These are phyloP conservation scores for Discoglossus pictus DNA, from an alignment of 2,797 vertebrate genomes.

Conservation along the genomic window DNA sequence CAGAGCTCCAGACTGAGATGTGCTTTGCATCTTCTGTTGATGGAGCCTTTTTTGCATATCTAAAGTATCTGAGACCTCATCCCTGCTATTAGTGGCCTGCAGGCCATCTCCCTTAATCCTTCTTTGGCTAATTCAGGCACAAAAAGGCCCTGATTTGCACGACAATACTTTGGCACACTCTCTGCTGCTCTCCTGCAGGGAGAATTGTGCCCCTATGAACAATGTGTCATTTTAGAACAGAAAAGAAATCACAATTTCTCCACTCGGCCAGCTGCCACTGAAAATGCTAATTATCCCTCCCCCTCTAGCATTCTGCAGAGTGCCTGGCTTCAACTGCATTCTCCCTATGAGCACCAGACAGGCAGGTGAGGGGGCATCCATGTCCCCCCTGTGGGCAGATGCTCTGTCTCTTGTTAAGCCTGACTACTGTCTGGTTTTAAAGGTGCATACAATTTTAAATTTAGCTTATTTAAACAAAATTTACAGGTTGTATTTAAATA, in stretches of 20 bases:
- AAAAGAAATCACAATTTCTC: slow-evolving; percentile 49
- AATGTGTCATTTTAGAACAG: slow-evolving; percentile 51
- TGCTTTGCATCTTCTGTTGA: slow-evolving; percentile 25
- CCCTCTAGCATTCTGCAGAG: slow-evolving; percentile 12
- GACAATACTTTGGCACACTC: slow-evolving; percentile 52
- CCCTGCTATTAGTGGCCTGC: slow-evolving; percentile 48
- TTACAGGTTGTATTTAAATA: too few relatives aligned
- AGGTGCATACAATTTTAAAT: slow-evolving; percentile 31
- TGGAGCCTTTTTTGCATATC: slow-evolving; percentile 42
- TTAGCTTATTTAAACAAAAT: too few relatives aligned
- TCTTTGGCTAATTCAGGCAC: slow-evolving; percentile 51
- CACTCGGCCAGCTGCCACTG: slow-evolving; percentile 51
- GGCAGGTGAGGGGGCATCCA: slow-evolving; percentile 40
- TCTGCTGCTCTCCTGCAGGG: slow-evolving; percentile 45
- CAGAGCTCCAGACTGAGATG: slow-evolving; percentile 26
- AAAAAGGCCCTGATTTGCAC: slow-evolving; percentile 49
- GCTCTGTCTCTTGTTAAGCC: slow-evolving; percentile 11
- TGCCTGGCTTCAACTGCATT: slow-evolving; percentile 24
- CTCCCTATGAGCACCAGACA: slow-evolving; percentile 32
- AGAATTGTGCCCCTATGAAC: slow-evolving; percentile 45
- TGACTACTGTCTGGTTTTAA: slow-evolving; percentile 22
- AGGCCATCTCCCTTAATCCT: slow-evolving; percentile 48
- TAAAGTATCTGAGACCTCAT: slow-evolving; percentile 44
- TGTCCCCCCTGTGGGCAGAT: slow-evolving; percentile 17
- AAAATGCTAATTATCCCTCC: slow-evolving; percentile 47